phyloP scores from a whole-genome alignment of 1,140 invertebrate species.

The Scaptomyza montana region DNA sequence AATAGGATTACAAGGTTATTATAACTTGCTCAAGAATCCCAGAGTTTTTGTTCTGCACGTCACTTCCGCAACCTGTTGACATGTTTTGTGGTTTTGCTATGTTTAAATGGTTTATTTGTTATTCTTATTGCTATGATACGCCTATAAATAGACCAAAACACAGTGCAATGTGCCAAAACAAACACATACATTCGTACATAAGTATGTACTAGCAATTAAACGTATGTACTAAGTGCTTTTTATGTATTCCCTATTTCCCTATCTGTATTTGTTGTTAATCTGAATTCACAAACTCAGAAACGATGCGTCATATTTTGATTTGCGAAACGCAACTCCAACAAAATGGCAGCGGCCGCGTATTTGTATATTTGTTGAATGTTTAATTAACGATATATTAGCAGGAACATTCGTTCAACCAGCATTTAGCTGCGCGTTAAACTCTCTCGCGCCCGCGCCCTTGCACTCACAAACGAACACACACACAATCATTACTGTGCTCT shows the following conservation, averaged over 20 bases:
- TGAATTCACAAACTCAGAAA: conserved; percentile 16
- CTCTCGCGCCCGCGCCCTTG: conserved; percentile 57
- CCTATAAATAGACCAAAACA: conserved; percentile 65
- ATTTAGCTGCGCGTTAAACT: conserved; percentile 45
- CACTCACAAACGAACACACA: conserved; percentile 14
- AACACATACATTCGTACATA: conserved; percentile 11
- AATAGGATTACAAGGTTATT: conserved; percentile 8
- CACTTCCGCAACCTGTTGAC: conserved; percentile 81
- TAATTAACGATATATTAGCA: conserved; percentile 31
- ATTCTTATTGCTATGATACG: conserved; percentile 32
- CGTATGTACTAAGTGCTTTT: background rate
- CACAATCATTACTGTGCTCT: conserved; percentile 13
- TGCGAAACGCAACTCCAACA: conserved; percentile 11
- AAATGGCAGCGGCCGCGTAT: conserved; percentile 7
- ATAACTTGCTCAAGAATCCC: conserved; percentile 53
- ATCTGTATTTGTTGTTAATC: background rate
- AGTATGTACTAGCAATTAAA: background rate
- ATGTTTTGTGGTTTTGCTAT: conserved; percentile 45
- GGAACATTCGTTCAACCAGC: conserved; percentile 13
- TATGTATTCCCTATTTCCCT: no score
- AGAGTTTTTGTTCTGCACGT: conserved; percentile 38
- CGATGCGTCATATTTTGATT: conserved; percentile 27
- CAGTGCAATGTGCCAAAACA: conserved; percentile 75
- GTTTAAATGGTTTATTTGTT: conserved; percentile 32
- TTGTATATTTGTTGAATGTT: conserved; percentile 37